phyloP scores from a whole-genome alignment of 2,797 vertebrate genomes.

The Coreius guichenoti region DNA sequence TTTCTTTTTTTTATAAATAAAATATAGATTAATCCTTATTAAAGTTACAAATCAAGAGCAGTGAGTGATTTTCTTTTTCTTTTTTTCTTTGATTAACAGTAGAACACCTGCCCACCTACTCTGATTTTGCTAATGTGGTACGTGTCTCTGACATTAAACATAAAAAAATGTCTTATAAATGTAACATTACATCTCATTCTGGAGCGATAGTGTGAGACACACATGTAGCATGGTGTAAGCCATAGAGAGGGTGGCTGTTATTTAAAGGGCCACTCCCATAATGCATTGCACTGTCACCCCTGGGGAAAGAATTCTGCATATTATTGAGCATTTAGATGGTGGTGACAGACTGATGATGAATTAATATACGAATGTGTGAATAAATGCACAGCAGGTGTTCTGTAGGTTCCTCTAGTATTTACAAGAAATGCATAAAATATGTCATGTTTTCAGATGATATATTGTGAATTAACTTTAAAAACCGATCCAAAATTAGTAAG shows the following conservation, averaged over 20 bases:
- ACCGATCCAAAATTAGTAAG: not conserved
- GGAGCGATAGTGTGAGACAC: too few species aligned
- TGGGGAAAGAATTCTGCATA: slow-evolving; percentile 9
- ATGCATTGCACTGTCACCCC: not conserved
- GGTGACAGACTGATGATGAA: slow-evolving; percentile 21
- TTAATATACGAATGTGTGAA: not conserved
- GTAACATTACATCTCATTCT: too few species aligned
- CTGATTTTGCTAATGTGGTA: too few species aligned
- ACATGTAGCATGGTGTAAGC: too few species aligned
- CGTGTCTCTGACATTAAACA: too few species aligned
- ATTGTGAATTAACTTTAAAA: not conserved
- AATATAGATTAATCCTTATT: too few species aligned
- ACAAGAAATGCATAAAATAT: not conserved
- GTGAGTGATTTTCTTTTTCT: too few species aligned
- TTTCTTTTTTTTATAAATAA: too few species aligned
- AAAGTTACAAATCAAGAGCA: too few species aligned
- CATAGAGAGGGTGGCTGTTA: not conserved
- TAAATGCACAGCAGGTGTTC: not conserved
- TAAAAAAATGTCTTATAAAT: too few species aligned
- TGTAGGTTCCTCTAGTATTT: not conserved
- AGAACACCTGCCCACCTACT: too few species aligned
- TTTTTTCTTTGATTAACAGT: too few species aligned
- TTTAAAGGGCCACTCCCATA: not conserved
- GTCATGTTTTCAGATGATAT: not conserved
- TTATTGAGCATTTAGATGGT: slow-evolving; percentile 11